These are phyloP conservation scores for Esox niger DNA, from an alignment of 2,113 vertebrate species.

Conservation along the genomic window DNA sequence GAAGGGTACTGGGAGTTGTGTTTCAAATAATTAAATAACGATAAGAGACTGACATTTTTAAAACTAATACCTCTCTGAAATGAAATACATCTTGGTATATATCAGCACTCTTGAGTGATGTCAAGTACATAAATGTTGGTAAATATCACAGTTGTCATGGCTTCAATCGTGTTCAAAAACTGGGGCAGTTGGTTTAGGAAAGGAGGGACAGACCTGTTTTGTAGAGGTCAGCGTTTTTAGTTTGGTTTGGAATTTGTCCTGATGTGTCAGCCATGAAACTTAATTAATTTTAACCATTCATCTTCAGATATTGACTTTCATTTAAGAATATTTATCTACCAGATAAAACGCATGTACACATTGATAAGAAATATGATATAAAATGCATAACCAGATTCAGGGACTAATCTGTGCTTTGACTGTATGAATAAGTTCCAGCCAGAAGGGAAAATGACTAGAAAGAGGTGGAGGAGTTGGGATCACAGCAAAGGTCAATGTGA, in stretches of 20 bases:
- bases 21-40: too few species aligned
- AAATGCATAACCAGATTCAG: not conserved
- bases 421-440: not conserved
- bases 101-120: too few species aligned
- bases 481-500: slow-evolving; percentile 11
- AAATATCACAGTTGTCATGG: not conserved
- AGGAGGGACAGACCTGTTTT: too few species aligned
- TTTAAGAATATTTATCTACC: not conserved
- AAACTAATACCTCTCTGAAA: too few species aligned
- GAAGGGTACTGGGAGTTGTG: too few species aligned
- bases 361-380: not conserved
- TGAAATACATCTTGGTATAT: too few species aligned
- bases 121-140: too few species aligned
- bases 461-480: slow-evolving; percentile 2
- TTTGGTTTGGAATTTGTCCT: not conserved
- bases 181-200: not conserved
- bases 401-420: not conserved
- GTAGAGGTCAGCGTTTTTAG: not conserved
- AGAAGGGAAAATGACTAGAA: not conserved
- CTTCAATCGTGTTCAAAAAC: not conserved
- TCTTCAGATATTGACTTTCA: not conserved
- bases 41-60: too few species aligned
- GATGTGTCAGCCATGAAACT: not conserved
- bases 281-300: not conserved
- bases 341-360: not conserved